Base-by-base conservation (phyloP, 2,113 vertebrate species). In the Paedocypris sp. region DNA sequence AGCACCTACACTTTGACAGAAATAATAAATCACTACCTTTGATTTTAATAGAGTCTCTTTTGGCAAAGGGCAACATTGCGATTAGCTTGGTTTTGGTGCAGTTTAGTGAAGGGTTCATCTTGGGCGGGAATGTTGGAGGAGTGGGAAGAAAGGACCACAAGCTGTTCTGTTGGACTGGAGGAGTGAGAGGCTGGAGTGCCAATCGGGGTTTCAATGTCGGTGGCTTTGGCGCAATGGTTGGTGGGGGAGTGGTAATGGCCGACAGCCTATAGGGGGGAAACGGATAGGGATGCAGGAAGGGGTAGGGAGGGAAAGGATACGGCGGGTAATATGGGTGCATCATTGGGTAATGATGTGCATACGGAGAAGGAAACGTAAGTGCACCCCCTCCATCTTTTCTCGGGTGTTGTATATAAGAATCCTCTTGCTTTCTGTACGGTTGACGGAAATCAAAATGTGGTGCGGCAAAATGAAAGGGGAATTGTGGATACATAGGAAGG, bases 1-100 rank as follows among this genome's bases (percentile, higher is more conserved):
- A n/a, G n/a, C n/a, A n/a, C n/a, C n/a, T n/a, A n/a, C n/a, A n/a
- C n/a, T n/a, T n/a, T n/a, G n/a, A n/a, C n/a, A n/a, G n/a, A n/a
- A n/a, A n/a, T n/a, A n/a, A n/a, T n/a, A n/a, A 4, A n/a, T 11
- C 22, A 26, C 3, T 13, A 19, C 85, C 85, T 82, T 47, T 75
- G 64, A 87, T 67, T 60, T 83, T 72, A 58, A 86, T 49, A 29
- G 80, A 81, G 10, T 75, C 65, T 19, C 50, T 64, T 46, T 74
- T 68, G 36, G 83, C 79, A 58, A 57, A 78, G 33, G 80, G 78
- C 66, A 87, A 60, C 23, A 35, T 69, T 38, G 50, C 74, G 1
- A 43, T 49, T 66, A 87, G 66, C 20, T 11, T 50, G 13, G 53
- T 62, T 3, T 1, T 8, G 4, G 39, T 50, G 68, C 85, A 87